These are phyloP conservation scores for Rotaria socialis DNA, from an alignment of 2,888 invertebrate species.

Conservation along the genomic window DNA sequence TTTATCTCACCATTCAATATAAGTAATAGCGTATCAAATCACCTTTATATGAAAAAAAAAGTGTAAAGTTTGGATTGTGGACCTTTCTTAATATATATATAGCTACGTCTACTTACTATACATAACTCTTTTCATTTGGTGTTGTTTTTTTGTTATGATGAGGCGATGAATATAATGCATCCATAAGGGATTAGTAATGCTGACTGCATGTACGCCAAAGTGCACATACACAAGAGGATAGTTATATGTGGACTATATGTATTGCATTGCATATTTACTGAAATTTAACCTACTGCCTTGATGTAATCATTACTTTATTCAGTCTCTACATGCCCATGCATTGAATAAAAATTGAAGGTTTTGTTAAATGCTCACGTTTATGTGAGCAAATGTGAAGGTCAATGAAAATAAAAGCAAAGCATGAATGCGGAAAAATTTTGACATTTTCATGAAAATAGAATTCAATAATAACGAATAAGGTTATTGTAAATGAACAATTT, in stretches of 20 bases:
- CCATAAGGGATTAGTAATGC: not conserved
- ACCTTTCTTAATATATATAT: not conserved
- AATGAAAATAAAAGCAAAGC: not conserved
- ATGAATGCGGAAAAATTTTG: not conserved
- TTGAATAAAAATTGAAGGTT: constrained; percentile 7
- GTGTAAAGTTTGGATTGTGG: not conserved
- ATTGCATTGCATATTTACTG: not conserved
- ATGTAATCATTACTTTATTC: not conserved
- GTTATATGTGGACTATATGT: not conserved
- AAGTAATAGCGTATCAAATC: not conserved
- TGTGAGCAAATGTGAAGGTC: not conserved
- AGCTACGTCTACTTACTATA: not conserved
- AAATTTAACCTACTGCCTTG: not conserved
- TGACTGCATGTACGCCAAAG: not conserved
- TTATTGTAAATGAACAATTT: not conserved
- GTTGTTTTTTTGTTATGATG: constrained; percentile 14
- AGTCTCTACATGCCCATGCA: not conserved
- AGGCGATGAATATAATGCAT: not conserved
- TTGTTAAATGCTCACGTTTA: not conserved
- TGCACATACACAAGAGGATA: not conserved
- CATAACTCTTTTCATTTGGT: not conserved
- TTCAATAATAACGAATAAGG: not conserved
- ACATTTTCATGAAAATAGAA: not conserved
- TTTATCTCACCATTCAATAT: not conserved
- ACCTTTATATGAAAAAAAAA: constrained; percentile 17